Percentiles rank a stretch among this genome's conserved stretches.
Conservation (phyloP, 2,888 invertebrate species). For the Athetis lepigone region DNA sequence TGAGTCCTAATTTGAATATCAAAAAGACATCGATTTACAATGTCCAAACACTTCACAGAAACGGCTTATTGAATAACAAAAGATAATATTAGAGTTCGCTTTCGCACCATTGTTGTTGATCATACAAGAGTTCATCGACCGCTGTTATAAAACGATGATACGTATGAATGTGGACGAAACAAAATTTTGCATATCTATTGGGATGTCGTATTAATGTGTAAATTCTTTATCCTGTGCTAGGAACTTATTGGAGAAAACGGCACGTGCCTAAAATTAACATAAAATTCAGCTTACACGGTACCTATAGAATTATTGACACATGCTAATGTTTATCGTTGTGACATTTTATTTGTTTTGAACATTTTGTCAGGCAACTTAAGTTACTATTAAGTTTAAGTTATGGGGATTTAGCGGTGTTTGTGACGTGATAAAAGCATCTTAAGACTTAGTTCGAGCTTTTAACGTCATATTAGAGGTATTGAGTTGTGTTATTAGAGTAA, state of each 20-base stretch:
- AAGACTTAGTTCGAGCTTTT: slow-evolving; percentile 11
- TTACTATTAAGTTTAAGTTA: slow-evolving; percentile 45
- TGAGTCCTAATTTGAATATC: slow-evolving; percentile 58
- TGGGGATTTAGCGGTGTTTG: slow-evolving; percentile 30
- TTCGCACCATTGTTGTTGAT: slow-evolving; percentile 69
- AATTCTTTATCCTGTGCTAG: slow-evolving; percentile 70
- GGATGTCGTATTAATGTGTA: slow-evolving; percentile 78
- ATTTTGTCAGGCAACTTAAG: slow-evolving; percentile 43
- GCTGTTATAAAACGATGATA: slow-evolving; percentile 78
- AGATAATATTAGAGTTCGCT: slow-evolving; percentile 66
- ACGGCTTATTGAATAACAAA: slow-evolving; percentile 65
- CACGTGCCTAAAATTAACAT: slow-evolving; percentile 76
- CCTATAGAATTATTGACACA: slow-evolving; percentile 60
- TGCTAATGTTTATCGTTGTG: slow-evolving; percentile 49
- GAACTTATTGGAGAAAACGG: slow-evolving; percentile 61
- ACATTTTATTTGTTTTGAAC: slow-evolving; percentile 53
- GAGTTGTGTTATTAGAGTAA: slow-evolving; percentile 41
- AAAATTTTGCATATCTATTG: slow-evolving; percentile 87
- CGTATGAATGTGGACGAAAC: slow-evolving; percentile 78
- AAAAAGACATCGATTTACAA: slow-evolving; percentile 61
- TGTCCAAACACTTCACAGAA: slow-evolving; percentile 55
- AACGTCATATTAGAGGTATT: slow-evolving; percentile 10
- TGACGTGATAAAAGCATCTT: slow-evolving; percentile 26
- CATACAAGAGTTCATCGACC: slow-evolving; percentile 82
- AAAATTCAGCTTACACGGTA: slow-evolving; percentile 66